Evolutionary conservation across 2,113 vertebrate genomes (phyloP).

Genomic region (Microcebus ravelobensis): DNA sequence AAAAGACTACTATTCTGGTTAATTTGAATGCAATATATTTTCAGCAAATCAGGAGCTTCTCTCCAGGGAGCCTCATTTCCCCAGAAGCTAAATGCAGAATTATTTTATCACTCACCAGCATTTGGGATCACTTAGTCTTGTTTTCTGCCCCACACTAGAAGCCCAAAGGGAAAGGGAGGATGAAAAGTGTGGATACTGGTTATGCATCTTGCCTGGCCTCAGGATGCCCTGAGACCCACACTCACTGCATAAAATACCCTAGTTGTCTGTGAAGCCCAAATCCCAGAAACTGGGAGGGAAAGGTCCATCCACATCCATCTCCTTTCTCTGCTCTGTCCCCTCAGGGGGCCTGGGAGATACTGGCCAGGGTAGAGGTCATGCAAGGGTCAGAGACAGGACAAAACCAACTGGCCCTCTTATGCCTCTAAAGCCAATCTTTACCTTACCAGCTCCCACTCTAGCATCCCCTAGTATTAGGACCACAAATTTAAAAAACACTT

Average conservation of each 20-base stretch:
- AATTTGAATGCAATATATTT: constrained; percentile 24
- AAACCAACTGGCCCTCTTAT: neutral
- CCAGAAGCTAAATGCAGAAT: neutral
- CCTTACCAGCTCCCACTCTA: neutral
- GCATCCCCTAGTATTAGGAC: neutral
- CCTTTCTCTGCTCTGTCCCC: neutral
- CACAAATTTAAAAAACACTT: neutral
- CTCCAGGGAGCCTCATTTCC: neutral
- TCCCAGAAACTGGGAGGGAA: neutral
- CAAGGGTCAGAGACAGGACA: neutral
- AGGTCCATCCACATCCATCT: neutral
- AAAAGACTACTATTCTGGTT: neutral
- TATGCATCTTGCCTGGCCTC: neutral
- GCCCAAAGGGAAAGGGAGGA: neutral
- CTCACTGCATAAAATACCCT: neutral
- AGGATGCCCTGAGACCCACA: neutral
- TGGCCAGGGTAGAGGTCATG: neutral
- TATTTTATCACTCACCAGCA: neutral
- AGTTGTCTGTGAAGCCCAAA: neutral
- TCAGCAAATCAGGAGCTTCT: constrained; percentile 23
- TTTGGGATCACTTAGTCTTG: neutral
- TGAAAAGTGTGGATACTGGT: neutral
- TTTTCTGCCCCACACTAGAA: neutral
- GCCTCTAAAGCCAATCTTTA: neutral
- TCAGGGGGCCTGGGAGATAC: neutral